Conservation (phyloP, 2,888 invertebrate species). For the Xestia sexstrigata region DNA sequence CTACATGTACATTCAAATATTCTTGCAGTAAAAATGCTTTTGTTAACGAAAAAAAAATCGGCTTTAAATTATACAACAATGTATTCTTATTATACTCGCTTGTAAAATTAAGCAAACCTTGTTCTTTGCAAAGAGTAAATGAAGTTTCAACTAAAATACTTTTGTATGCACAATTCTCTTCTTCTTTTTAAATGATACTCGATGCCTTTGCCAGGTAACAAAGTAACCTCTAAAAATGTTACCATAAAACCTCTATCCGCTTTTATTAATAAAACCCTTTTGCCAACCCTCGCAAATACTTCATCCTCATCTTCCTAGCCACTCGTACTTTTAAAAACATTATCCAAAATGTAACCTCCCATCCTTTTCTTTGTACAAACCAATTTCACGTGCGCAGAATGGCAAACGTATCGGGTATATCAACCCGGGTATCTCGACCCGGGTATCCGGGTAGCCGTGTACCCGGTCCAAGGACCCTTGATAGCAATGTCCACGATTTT, state of each 20-base stretch:
- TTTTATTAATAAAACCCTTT: conserved; percentile 4
- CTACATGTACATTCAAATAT: background rate
- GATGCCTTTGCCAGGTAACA: background rate
- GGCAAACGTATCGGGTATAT: conserved; percentile 49
- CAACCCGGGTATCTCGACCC: conserved; percentile 41
- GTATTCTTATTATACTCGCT: conserved; percentile 4
- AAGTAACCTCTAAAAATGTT: conserved; percentile 3
- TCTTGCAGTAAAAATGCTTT: background rate
- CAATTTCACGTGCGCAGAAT: conserved; percentile 45
- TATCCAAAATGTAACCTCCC: conserved; percentile 15
- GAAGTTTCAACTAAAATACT: background rate
- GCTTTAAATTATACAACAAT: background rate
- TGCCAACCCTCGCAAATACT: conserved; percentile 21
- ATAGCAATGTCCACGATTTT: conserved; percentile 51
- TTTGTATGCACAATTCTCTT: background rate
- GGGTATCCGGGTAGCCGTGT: conserved; percentile 33
- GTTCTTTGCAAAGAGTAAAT: conserved; percentile 12
- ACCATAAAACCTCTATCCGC: background rate
- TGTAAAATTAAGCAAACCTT: conserved; percentile 22
- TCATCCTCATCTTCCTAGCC: background rate
- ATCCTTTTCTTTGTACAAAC: conserved; percentile 41
- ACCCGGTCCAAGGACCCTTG: conserved; percentile 26
- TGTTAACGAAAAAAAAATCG: conserved; percentile 19
- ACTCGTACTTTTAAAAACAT: conserved; percentile 39
- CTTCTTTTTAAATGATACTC: background rate